These are phyloP conservation scores for Paedocypris micromegethes DNA, from an alignment of 2,797 vertebrate species.

Conservation along the genomic window DNA sequence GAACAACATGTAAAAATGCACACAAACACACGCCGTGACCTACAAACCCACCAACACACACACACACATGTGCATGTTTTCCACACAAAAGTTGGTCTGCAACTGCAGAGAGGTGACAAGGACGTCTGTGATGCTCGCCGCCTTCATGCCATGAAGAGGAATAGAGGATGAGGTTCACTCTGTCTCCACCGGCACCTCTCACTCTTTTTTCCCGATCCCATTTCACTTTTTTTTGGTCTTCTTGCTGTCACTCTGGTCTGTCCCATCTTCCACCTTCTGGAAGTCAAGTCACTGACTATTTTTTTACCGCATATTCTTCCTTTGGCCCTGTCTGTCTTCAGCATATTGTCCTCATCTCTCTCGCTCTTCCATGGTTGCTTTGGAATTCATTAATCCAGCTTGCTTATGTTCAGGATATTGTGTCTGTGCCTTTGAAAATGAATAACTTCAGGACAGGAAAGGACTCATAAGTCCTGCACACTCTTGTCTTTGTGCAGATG, in stretches of 20 bases:
- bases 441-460: constrained; percentile 75
- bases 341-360: constrained; percentile 45
- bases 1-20: background rate
- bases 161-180: constrained; percentile 48
- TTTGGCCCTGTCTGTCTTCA: constrained; percentile 5
- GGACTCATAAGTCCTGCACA: constrained; percentile 72
- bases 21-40: background rate
- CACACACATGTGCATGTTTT: constrained; percentile 14
- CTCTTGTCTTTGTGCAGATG: constrained; percentile 77
- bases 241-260: constrained; percentile 43
- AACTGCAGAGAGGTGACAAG: constrained; percentile 41
- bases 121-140: constrained; percentile 23
- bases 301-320: constrained; percentile 31
- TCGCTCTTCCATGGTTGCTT: constrained; percentile 66
- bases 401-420: constrained; percentile 84
- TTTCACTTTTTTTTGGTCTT: constrained; percentile 45
- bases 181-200: constrained; percentile 40
- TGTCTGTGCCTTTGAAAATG: constrained; percentile 80
- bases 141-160: constrained; percentile 49
- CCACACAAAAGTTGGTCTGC: constrained; percentile 43
- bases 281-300: constrained; percentile 53
- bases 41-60: constrained; percentile 14
- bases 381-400: constrained; percentile 84
- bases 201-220: constrained; percentile 32
- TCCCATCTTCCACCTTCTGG: constrained; percentile 57